A percentile compares a stretch with the other conserved stretches of the same genome.
These are phyloP conservation scores for Deroplatys truncata DNA, from an alignment of 2,888 invertebrate species.

Conservation along the genomic window DNA sequence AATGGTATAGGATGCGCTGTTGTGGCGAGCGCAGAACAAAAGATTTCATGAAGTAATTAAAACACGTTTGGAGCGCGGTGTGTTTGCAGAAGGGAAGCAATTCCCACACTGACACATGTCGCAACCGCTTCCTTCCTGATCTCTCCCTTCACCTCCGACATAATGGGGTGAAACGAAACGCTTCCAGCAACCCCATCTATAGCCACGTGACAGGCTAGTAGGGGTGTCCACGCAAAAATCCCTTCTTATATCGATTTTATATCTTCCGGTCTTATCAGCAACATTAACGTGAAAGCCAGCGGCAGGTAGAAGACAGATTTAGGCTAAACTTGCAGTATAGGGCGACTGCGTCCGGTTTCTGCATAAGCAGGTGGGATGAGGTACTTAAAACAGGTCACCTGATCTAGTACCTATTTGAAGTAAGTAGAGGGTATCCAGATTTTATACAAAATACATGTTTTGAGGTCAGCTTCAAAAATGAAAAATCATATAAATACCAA, in stretches of 20 bases:
- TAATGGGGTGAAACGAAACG: not conserved
- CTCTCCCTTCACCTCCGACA: not conserved
- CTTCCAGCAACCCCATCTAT: not conserved
- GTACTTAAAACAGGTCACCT: too few species aligned
- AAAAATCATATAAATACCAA: too few species aligned
- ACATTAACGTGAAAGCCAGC: not conserved
- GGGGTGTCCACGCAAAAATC: not conserved
- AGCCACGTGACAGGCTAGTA: not conserved
- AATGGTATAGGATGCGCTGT: too few species aligned
- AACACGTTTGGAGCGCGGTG: not conserved
- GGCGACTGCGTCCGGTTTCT: too few species aligned
- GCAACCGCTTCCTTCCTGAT: not conserved
- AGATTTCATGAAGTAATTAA: not conserved
- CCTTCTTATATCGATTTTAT: not conserved
- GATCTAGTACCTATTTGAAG: too few species aligned
- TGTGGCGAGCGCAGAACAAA: not conserved
- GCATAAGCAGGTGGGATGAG: too few species aligned
- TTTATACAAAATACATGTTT: too few species aligned
- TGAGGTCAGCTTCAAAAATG: too few species aligned
- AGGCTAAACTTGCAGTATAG: too few species aligned
- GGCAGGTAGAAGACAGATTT: too few species aligned
- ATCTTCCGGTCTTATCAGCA: not conserved
- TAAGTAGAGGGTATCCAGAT: rapidly evolving
- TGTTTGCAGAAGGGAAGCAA: not conserved
- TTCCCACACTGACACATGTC: not conserved